These are phyloP conservation scores for Ectemnius cavifrons DNA, from an alignment of 2,888 invertebrate genomes.

Conservation along the genomic window DNA sequence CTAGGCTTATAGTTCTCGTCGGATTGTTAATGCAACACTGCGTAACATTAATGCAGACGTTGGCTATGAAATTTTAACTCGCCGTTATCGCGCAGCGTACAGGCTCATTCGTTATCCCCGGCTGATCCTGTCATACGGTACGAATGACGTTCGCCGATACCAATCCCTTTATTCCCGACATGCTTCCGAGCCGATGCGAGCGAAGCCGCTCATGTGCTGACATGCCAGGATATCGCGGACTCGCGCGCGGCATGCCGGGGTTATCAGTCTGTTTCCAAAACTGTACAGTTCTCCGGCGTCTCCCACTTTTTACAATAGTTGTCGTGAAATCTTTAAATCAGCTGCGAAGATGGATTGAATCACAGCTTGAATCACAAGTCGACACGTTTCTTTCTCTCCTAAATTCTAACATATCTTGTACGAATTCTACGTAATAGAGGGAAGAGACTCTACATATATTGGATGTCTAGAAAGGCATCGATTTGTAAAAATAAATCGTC, in stretches of 20 bases:
- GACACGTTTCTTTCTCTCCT: too few species aligned
- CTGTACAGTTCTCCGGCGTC: constrained; percentile 30
- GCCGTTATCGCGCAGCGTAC: constrained; percentile 54
- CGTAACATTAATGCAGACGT: constrained; percentile 38
- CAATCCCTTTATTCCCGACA: constrained; percentile 53
- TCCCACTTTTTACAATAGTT: constrained; percentile 6
- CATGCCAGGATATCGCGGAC: constrained; percentile 34
- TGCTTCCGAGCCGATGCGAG: constrained; percentile 36
- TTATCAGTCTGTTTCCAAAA: constrained; percentile 45
- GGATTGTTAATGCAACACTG: constrained; percentile 33
- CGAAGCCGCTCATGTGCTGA: constrained; percentile 25
- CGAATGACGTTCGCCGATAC: constrained; percentile 56
- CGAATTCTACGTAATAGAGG: too few species aligned
- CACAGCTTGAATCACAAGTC: too few species aligned
- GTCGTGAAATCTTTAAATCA: constrained; percentile 43
- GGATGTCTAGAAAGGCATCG: too few species aligned
- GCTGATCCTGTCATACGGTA: constrained; percentile 54
- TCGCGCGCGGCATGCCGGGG: constrained; percentile 31
- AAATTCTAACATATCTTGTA: too few species aligned
- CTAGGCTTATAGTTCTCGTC: not conserved
- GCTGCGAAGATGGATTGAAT: constrained; percentile 29
- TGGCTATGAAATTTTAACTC: constrained; percentile 58
- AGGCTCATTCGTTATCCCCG: constrained; percentile 58
- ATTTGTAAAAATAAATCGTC: too few species aligned
- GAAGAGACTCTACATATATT: too few species aligned